A percentile compares a stretch with the other conserved stretches of the same genome.
These are phyloP conservation scores for Aptenodytes patagonicus DNA, from an alignment of 2,113 vertebrate species.

Conservation along the genomic window DNA sequence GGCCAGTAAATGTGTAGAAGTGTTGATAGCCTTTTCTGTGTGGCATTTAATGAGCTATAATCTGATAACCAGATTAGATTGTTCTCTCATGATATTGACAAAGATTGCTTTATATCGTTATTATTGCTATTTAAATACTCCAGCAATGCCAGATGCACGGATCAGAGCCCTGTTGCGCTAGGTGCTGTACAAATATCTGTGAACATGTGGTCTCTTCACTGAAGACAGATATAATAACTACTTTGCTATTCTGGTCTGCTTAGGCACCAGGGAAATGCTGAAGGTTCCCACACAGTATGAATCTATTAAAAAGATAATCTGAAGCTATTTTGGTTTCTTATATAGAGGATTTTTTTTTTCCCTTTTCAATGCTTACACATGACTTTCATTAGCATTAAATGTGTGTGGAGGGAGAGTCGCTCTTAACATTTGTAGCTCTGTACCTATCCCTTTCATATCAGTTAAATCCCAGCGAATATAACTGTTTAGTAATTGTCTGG, in stretches of 20 bases:
- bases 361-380: conserved; percentile 62
- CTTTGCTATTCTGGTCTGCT: conserved; percentile 72
- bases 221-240: conserved; percentile 71
- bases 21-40: conserved; percentile 66
- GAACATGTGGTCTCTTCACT: conserved; percentile 60
- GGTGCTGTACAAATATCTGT: conserved; percentile 57
- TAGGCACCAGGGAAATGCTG: conserved; percentile 70
- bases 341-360: conserved; percentile 31
- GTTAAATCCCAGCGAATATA: conserved; percentile 63
- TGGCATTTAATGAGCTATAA: conserved; percentile 62
- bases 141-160: conserved; percentile 43
- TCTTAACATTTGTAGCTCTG: conserved; percentile 45
- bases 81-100: conserved; percentile 55
- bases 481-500: conserved; percentile 71
- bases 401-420: conserved; percentile 34
- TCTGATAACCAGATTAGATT: conserved; percentile 66
- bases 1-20: conserved; percentile 61
- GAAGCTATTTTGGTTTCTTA: conserved; percentile 71
- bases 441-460: conserved; percentile 62
- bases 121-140: conserved; percentile 60
- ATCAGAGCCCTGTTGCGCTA: conserved; percentile 59
- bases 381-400: conserved; percentile 73
- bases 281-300: conserved; percentile 74
- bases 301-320: conserved; percentile 75
- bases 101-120: conserved; percentile 52